These are phyloP conservation scores for Choreutis nemorana DNA, from an alignment of 2,888 invertebrate genomes.

Conservation along the genomic window DNA sequence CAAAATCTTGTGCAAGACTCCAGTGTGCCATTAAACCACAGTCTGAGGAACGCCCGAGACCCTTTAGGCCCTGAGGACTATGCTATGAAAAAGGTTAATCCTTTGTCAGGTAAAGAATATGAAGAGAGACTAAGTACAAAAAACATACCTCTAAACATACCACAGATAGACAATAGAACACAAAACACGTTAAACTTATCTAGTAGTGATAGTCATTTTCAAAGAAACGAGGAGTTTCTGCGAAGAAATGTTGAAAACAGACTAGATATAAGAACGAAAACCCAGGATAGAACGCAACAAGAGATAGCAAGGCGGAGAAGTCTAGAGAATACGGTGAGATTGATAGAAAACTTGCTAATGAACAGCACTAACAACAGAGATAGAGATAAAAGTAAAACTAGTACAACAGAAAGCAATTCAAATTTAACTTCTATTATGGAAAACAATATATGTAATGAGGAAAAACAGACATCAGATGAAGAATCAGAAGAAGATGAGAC, in stretches of 20 bases:
- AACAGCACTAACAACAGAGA: constrained; percentile 15
- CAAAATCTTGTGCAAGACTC: no score
- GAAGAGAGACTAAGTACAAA: no score
- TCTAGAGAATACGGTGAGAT: constrained; percentile 39
- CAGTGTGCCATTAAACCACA: no score
- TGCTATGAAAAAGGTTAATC: no score
- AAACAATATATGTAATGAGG: background rate
- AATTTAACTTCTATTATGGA: background rate
- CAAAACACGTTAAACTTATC: no score
- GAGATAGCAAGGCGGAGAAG: constrained; percentile 32
- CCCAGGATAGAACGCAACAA: constrained; percentile 14
- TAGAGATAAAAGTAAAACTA: background rate
- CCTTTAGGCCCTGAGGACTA: no score
- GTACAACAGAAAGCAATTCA: background rate
- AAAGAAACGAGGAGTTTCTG: no score
- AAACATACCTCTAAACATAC: constrained; percentile 25
- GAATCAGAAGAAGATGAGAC: constrained; percentile 1
- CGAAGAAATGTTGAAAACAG: no score
- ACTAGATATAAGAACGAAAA: constrained; percentile 18
- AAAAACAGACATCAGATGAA: background rate
- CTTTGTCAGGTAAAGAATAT: no score
- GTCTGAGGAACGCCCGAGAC: no score
- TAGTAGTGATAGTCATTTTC: no score
- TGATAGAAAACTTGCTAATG: constrained; percentile 41
- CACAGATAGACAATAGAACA: constrained; percentile 28